Percentiles rank a stretch among this genome's conserved stretches.
Evolutionary conservation across 1,140 invertebrate species (phyloP).

Genomic region (Neodiprion lecontei): DNA sequence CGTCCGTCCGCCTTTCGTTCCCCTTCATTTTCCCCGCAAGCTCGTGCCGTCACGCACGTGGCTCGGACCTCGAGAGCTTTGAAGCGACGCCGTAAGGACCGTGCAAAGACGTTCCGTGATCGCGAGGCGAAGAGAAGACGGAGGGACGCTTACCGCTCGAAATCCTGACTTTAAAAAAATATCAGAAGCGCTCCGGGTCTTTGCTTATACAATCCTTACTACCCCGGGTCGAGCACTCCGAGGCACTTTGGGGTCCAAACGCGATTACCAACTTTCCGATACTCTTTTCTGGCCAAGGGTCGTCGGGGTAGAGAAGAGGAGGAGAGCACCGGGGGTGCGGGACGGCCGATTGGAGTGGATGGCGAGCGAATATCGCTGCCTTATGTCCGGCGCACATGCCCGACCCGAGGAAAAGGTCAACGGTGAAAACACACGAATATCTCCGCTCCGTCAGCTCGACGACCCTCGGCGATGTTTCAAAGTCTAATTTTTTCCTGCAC

Average conservation of each 20-base stretch:
- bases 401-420: not conserved
- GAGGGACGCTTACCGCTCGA: not conserved
- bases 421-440: no score
- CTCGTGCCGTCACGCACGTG: conserved; percentile 8
- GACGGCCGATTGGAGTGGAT: not conserved
- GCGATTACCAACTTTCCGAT: conserved; percentile 4
- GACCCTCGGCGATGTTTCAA: no score
- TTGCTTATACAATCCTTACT: conserved; percentile 20
- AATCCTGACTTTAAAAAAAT: no score
- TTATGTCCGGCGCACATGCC: not conserved
- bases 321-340: not conserved
- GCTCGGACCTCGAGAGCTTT: no score
- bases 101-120: not conserved
- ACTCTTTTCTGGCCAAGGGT: not conserved
- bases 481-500: no score
- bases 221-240: conserved; percentile 21
- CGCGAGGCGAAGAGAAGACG: not conserved
- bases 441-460: no score
- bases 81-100: not conserved
- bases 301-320: not conserved
- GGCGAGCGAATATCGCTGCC: not conserved
- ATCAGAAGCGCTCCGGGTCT: not conserved
- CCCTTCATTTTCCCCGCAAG: conserved; percentile 22
- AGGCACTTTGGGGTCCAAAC: not conserved
- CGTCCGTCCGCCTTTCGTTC: not conserved